A percentile compares a stretch with the other conserved stretches of the same genome.
phyloP scores from a whole-genome alignment of 2,888 invertebrate species.

The Eupithecia centaureata region DNA sequence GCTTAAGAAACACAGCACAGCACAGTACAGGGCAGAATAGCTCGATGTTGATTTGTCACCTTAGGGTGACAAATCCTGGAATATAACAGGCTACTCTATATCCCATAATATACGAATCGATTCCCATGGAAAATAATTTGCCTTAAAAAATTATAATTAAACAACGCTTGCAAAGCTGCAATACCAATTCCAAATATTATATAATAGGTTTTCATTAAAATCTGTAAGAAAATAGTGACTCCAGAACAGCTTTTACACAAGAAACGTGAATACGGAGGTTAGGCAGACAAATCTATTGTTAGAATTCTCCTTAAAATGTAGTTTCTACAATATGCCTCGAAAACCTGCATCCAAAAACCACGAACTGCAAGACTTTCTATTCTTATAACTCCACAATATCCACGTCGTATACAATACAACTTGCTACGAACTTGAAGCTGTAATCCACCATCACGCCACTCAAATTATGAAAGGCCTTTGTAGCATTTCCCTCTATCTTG shows the following conservation, averaged over 20 bases:
- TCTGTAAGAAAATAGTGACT: not conserved
- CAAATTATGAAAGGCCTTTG: slow-evolving; percentile 14
- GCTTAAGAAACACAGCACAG: no score
- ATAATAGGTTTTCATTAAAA: not conserved
- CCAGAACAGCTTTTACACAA: not conserved
- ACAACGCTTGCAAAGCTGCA: no score
- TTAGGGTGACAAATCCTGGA: no score
- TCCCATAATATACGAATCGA: no score
- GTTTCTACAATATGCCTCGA: not conserved
- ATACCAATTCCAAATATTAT: no score
- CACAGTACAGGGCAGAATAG: no score
- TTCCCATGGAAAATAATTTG: no score
- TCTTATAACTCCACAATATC: not conserved
- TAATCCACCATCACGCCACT: slow-evolving; percentile 12
- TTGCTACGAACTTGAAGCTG: not conserved
- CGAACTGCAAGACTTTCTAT: not conserved
- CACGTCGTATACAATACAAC: not conserved
- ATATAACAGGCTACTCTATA: no score
- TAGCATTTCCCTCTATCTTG: slow-evolving; percentile 13
- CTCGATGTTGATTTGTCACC: no score
- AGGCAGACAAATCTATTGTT: not conserved
- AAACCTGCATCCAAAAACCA: not conserved
- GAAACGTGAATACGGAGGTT: not conserved
- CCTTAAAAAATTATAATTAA: no score
- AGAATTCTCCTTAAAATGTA: not conserved